Evolutionary conservation across 2,113 vertebrate species (phyloP).

Genomic region (Xenopus laevis): DNA sequence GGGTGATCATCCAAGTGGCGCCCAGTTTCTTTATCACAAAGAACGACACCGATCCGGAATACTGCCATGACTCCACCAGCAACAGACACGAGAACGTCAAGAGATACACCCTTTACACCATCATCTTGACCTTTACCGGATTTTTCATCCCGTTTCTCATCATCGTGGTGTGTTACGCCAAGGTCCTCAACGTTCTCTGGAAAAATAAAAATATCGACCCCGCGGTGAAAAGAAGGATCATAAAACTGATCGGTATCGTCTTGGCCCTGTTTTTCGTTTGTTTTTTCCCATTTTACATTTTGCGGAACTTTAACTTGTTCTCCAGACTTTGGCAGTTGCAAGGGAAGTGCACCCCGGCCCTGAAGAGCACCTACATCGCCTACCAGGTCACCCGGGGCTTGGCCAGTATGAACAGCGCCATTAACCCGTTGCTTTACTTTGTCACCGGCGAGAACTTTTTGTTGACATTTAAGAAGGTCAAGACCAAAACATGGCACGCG

Average conservation of each 20-base stretch:
- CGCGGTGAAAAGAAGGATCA: slow-evolving; percentile 56
- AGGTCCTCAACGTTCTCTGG: slow-evolving; percentile 58
- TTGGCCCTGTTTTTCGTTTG: slow-evolving; percentile 71
- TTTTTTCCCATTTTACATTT: slow-evolving; percentile 70
- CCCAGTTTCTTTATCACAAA: slow-evolving; percentile 66
- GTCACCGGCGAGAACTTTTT: slow-evolving; percentile 51
- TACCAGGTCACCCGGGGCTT: slow-evolving; percentile 69
- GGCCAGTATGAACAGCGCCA: slow-evolving; percentile 70
- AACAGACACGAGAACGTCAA: accelerated
- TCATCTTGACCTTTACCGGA: slow-evolving; percentile 55
- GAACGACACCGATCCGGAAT: accelerated
- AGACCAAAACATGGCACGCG: not conserved
- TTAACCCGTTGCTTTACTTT: slow-evolving; percentile 75
- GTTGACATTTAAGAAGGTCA: slow-evolving; percentile 37
- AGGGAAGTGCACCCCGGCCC: slow-evolving; percentile 47
- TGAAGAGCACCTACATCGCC: slow-evolving; percentile 55
- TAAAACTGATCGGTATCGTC: slow-evolving; percentile 62
- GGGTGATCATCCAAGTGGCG: slow-evolving; percentile 60
- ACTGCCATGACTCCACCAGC: slow-evolving; percentile 62
- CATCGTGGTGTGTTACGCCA: slow-evolving; percentile 70
- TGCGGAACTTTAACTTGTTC: slow-evolving; percentile 69
- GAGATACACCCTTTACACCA: slow-evolving; percentile 61
- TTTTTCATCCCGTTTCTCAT: slow-evolving; percentile 68
- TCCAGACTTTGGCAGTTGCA: slow-evolving; percentile 52
- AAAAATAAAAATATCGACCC: slow-evolving; percentile 50